Percentiles rank a stretch among this genome's conserved stretches.
These are phyloP conservation scores for Bathynomus jamesi DNA, from an alignment of 1,140 invertebrate genomes.

Conservation along the genomic window DNA sequence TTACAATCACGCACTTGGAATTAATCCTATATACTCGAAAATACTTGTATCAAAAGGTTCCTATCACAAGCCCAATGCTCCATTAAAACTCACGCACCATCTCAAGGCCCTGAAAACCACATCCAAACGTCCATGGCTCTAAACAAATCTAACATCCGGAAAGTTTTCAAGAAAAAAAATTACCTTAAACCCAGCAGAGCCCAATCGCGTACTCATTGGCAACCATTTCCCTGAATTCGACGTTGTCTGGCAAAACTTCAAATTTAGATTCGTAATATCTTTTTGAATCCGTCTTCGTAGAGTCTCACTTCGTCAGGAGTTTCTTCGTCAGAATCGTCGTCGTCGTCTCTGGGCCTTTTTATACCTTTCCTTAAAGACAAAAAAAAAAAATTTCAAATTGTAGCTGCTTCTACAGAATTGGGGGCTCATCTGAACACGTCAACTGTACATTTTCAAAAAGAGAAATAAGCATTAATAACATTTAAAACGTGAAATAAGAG, in stretches of 20 bases:
- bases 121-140: no score
- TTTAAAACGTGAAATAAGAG: no score
- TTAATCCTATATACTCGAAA: no score
- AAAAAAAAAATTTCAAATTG: not conserved
- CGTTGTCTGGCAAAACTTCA: slow-evolving; percentile 68
- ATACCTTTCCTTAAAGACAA: not conserved
- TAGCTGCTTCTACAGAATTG: not conserved
- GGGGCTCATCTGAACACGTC: not conserved
- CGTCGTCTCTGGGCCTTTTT: slow-evolving; percentile 41
- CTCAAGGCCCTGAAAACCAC: no score
- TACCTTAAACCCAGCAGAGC: slow-evolving; percentile 90
- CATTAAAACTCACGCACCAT: no score
- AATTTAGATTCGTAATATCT: slow-evolving; percentile 98
- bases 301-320: slow-evolving; percentile 87
- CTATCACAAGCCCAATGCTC: no score
- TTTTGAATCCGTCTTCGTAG: slow-evolving; percentile 97
- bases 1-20: no score
- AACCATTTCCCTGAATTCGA: slow-evolving; percentile 80
- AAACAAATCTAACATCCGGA: no score
- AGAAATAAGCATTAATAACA: no score
- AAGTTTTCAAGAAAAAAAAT: no score
- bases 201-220: slow-evolving; percentile 90
- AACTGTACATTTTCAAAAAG: no score
- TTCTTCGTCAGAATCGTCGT: slow-evolving; percentile 62
- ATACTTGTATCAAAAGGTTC: no score